Evolutionary conservation across 2,888 invertebrate genomes (phyloP), one percentile per base, ranked within the genome.

Genomic region (Pyralis farinalis): DNA sequence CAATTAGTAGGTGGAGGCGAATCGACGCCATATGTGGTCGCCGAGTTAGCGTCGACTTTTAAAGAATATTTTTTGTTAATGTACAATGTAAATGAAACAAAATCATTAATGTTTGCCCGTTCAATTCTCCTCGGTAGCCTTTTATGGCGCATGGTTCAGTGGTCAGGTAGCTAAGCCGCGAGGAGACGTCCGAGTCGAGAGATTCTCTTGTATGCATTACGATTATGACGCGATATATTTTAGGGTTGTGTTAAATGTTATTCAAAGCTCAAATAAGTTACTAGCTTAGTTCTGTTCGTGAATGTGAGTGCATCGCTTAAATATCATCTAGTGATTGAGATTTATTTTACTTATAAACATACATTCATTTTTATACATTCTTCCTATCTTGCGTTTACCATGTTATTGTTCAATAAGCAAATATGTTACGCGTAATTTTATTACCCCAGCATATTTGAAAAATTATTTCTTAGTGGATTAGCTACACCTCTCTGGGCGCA

Each of bases 1-100:
- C 77, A 82, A 86, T 85, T 85, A 85, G 85, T 76, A 74, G 65
- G 69, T 66, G 72, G 74, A 79, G 71, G 81, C 71, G 73, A 84
- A 85, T 79, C 74, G 66, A 71, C 78, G 63, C 78, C 76, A 72
- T 84, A 85, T 86, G 84, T 85, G 84, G 85, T 76, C 82, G 64
- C 40, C 49, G 65, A 58, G 72, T 79, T 77, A 82, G 71, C 77
- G 64, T 74, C 62, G 71, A 73, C 71, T 75, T 71, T 71, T 70
- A 63, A 67, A 76, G 67, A 71, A 77, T 74, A 73, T 78, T 75
- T 76, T 77, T 74, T 64, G 82, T 79, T 81, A 82, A 85, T 79
- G 53, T 60, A 47, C 67, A 76, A 77, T 60, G 77, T 70, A 84
- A 83, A 83, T 80, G 74, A 64, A 81, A 64, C 59, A 77, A 75